Conservation (phyloP, 2,797 vertebrate genomes). For the Alca torda region DNA sequence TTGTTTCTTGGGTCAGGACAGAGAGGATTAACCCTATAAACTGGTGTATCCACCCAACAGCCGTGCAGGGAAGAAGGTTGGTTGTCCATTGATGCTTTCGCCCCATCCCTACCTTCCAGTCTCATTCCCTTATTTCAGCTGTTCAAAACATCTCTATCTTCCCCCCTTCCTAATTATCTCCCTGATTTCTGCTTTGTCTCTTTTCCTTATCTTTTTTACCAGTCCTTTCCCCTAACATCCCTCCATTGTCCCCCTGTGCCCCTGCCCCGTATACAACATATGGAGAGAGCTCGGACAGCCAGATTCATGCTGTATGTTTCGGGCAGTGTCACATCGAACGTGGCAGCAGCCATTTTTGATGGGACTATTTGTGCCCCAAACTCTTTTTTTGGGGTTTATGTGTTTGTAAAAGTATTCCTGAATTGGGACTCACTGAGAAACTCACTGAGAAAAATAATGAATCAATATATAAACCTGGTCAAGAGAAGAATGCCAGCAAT, state of each 20-base stretch:
- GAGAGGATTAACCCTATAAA: not conserved
- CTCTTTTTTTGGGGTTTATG: not conserved
- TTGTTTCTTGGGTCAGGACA: not conserved
- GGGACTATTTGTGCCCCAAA: not conserved
- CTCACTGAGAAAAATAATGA: not conserved
- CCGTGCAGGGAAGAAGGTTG: rapidly evolving
- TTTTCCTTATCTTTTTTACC: not conserved
- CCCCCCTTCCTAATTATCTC: not conserved
- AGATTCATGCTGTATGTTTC: not conserved
- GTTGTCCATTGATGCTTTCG: not conserved
- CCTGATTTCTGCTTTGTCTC: not conserved
- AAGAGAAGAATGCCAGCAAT: not conserved
- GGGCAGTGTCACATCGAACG: not conserved
- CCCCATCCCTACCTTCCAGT: not conserved
- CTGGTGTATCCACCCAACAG: not conserved
- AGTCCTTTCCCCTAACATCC: not conserved
- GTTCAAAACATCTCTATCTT: not conserved
- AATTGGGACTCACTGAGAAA: not conserved
- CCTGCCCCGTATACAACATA: not conserved
- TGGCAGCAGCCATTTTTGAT: not conserved
- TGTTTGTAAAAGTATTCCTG: not conserved
- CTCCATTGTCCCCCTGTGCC: not conserved
- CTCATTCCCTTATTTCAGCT: not conserved
- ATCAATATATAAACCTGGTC: not conserved
- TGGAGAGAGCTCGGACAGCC: not conserved